Evolutionary conservation across 2,888 invertebrate genomes (phyloP).

Genomic region (Parapristionchus giblindavisi): DNA sequence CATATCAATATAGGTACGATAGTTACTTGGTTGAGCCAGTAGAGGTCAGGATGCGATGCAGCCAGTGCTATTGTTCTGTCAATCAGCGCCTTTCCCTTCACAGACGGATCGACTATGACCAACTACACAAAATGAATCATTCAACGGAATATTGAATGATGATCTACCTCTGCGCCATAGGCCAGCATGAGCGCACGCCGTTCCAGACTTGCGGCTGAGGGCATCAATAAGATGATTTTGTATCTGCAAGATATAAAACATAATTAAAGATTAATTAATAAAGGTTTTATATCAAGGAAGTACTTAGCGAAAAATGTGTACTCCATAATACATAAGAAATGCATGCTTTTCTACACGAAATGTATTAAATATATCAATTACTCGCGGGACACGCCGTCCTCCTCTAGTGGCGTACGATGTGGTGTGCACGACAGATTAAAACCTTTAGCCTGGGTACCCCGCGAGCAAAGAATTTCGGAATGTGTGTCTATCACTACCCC

Average conservation of each 20-base stretch:
- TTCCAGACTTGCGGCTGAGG: conserved; percentile 52
- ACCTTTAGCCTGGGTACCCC: too few species aligned
- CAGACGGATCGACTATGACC: conserved; percentile 1
- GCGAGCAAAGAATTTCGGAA: not conserved
- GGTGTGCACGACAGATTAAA: not conserved
- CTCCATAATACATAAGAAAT: too few species aligned
- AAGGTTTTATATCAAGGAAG: not conserved
- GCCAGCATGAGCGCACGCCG: conserved; percentile 51
- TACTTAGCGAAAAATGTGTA: not conserved
- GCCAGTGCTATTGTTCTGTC: not conserved
- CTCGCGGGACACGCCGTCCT: too few species aligned
- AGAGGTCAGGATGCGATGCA: conserved; percentile 10
- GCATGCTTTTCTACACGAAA: too few species aligned
- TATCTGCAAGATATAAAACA: conserved; percentile 44
- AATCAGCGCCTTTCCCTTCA: not conserved
- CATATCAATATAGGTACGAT: not conserved
- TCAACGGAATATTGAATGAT: not conserved
- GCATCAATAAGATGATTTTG: conserved; percentile 59
- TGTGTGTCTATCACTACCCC: not conserved
- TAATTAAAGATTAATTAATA: not conserved
- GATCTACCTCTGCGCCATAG: conserved; percentile 49
- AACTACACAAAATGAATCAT: not conserved
- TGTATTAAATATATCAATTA: too few species aligned
- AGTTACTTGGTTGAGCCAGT: conserved; percentile 10
- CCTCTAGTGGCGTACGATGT: not conserved